Conservation (phyloP, 2,888 invertebrate species). For the Emmelina monodactyla region DNA sequence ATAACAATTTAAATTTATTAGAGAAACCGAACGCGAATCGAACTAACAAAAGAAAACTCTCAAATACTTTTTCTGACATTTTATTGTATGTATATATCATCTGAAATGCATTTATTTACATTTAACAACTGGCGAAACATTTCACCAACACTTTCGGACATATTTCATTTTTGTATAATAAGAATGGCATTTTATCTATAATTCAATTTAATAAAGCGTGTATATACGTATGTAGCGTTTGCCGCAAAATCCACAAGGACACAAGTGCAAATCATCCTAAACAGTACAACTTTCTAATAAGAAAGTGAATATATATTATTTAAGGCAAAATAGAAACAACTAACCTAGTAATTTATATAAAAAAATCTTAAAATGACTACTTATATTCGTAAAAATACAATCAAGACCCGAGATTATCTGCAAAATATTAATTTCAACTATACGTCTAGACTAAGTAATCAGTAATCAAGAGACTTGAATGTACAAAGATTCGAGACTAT, state of each 20-base stretch:
- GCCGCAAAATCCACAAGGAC: conserved; percentile 60
- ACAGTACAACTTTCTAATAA: conserved; percentile 56
- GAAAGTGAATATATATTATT: conserved; percentile 51
- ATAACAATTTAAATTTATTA: conserved; percentile 26
- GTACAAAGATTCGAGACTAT: conserved; percentile 8
- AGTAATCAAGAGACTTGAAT: not conserved
- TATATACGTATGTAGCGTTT: conserved; percentile 48
- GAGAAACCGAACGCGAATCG: conserved; percentile 30
- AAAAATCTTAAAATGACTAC: conserved; percentile 63
- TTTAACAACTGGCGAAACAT: conserved; percentile 58
- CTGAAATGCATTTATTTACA: conserved; percentile 65
- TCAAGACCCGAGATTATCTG: not conserved
- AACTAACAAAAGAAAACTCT: conserved; percentile 45
- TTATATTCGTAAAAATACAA: conserved; percentile 16
- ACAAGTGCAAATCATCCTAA: conserved; percentile 61
- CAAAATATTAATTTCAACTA: not conserved
- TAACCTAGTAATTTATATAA: conserved; percentile 53
- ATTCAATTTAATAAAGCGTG: conserved; percentile 51
- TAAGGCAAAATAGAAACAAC: conserved; percentile 63
- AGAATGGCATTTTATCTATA: conserved; percentile 45
- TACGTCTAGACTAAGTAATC: not conserved
- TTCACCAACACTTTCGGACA: conserved; percentile 45
- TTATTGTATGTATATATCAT: conserved; percentile 57
- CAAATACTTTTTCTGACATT: conserved; percentile 53
- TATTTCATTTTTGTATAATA: conserved; percentile 37